Base-by-base conservation (phyloP, 2,888 invertebrate species). In the Ashinkailepas kermadecensis region DNA sequence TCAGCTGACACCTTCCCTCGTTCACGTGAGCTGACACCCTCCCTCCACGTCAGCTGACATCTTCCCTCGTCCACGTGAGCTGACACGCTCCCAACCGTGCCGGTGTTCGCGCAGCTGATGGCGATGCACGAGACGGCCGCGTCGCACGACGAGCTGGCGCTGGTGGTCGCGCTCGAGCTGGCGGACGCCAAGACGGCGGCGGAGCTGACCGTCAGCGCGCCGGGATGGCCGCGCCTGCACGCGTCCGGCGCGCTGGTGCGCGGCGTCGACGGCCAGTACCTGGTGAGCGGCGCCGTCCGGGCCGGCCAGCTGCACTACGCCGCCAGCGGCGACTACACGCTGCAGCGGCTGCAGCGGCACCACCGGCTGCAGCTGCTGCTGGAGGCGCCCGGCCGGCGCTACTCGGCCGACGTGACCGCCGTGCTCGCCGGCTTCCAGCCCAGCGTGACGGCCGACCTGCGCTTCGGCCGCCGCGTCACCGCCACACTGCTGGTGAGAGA, bases 121-220 rank as follows among this genome's bases (percentile, higher is more conserved):
- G 79, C 15, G 4, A 7, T 0, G 12, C 79, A n/a, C 25, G 57
- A 58, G 23, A 59, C 58, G 23, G 7, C 23, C 21, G 23, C 10
- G 0, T 25, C 0, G 13, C 23, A 7, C 23, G 10, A 58, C 13
- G 79, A 79, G 25, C 13, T 79, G 23, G 59, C 57, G 23, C 58
- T 79, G 79, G 79, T 79, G 58, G 25, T 23, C 10, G 21, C 10
- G 79, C 58, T 79, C 10, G 57, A 11, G 15, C 15, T 18, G 10
- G 79, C n/a, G 7, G 58, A 58, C 12, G 57, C 11, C 13, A 13
- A 59, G 8, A 2, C 12, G 13, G 23, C 0, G 1, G 23, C 9
- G 9, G 79, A 79, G 58, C 23, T 79, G 13, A 79, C 79, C 11
- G 8, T 79, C 23, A 58, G 57, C 79, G 57, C 58, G 79, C 79